A percentile compares a stretch with the other conserved stretches of the same genome.
Conservation (phyloP, 2,888 invertebrate species). For the Philopedon plagiatum region DNA sequence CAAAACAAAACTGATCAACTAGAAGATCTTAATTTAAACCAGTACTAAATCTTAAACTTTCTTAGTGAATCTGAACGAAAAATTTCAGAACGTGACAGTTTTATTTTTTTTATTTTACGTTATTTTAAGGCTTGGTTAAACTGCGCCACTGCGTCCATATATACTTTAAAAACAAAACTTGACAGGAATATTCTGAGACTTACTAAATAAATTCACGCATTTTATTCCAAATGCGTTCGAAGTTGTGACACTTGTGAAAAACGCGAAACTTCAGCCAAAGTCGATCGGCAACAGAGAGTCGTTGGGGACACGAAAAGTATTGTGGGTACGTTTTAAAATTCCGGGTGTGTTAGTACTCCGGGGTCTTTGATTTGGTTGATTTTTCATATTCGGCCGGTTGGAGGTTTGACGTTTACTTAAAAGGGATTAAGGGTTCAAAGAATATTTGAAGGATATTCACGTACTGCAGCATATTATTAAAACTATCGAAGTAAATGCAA, state of each 20-base stretch:
- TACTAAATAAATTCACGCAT: conserved; percentile 19
- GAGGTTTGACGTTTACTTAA: no score
- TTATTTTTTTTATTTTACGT: no score
- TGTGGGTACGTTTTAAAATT: neutral
- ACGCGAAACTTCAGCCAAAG: conserved; percentile 10
- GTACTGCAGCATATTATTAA: no score
- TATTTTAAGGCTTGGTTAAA: neutral
- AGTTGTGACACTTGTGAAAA: conserved; percentile 37
- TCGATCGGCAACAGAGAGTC: neutral
- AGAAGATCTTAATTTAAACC: no score
- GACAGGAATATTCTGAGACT: conserved; percentile 29
- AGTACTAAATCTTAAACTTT: no score
- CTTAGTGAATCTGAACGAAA: no score
- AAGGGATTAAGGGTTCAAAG: no score
- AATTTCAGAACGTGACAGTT: no score
- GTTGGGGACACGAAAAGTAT: neutral
- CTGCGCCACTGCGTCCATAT: neutral
- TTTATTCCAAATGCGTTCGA: conserved; percentile 37
- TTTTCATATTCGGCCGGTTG: neutral
- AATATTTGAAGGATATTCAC: no score
- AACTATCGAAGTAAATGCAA: no score
- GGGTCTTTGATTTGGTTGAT: neutral
- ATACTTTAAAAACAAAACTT: conserved; percentile 23
- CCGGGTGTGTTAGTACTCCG: neutral
- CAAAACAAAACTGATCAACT: no score